A percentile compares a stretch with the other conserved stretches of the same genome.
These are phyloP conservation scores for Teleopsis dalmanni DNA, from an alignment of 1,140 invertebrate species.

Conservation along the genomic window DNA sequence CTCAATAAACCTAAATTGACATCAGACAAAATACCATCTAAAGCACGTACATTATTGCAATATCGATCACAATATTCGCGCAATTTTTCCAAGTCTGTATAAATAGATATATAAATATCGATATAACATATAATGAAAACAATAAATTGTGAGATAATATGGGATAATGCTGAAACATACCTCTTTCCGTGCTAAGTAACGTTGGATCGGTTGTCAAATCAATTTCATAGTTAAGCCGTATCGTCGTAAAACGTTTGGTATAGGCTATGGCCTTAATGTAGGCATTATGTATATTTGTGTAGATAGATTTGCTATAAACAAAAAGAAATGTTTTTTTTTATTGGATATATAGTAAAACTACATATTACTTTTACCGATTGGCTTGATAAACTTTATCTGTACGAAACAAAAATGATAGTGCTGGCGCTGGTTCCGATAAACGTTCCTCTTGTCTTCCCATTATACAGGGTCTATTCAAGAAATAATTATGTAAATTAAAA, in stretches of 20 bases:
- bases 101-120: neutral
- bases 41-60: conserved; percentile 51
- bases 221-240: conserved; percentile 61
- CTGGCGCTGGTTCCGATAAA: conserved; percentile 49
- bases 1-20: conserved; percentile 61
- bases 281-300: conserved; percentile 25
- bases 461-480: conserved; percentile 49
- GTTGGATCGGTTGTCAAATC: conserved; percentile 56
- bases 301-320: conserved; percentile 23
- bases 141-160: neutral
- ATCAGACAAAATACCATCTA: conserved; percentile 55
- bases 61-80: conserved; percentile 54
- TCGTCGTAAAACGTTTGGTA: conserved; percentile 56
- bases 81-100: conserved; percentile 49
- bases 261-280: conserved; percentile 58
- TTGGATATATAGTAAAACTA: neutral
- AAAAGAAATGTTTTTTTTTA: neutral
- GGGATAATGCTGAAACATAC: conserved; percentile 14
- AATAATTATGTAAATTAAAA: too few relatives aligned
- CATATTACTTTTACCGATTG: conserved; percentile 38
- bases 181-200: conserved; percentile 47
- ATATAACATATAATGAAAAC: neutral
- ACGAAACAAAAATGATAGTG: conserved; percentile 47
- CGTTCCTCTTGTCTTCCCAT: conserved; percentile 56
- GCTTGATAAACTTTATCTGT: conserved; percentile 49